Percentiles rank a stretch among this genome's conserved stretches.
Evolutionary conservation across 2,113 vertebrate genomes (phyloP).

Genomic region (Zapornia atra): DNA sequence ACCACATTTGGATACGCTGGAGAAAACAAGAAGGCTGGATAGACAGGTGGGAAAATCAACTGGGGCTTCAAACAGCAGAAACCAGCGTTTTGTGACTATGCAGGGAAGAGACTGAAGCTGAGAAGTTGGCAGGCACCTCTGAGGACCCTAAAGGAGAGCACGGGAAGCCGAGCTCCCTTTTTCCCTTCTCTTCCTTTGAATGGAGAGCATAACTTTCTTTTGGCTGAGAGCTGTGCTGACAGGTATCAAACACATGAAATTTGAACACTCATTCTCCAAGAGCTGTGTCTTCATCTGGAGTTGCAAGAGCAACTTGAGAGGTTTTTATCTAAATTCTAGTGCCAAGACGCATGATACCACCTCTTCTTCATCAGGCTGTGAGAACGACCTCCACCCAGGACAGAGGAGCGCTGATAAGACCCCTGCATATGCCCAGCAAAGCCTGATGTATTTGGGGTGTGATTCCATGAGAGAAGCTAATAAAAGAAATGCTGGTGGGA

Average conservation of each 20-base stretch:
- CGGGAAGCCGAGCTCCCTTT: neutral
- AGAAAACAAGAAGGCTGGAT: neutral
- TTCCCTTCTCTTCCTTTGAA: neutral
- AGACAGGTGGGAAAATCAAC: neutral
- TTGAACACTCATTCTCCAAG: neutral
- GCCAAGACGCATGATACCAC: fast-evolving
- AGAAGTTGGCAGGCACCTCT: neutral
- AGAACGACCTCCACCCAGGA: neutral
- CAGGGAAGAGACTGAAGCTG: neutral
- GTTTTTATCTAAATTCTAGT: neutral
- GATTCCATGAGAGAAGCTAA: neutral
- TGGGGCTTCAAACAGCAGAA: neutral
- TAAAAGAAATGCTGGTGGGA: neutral
- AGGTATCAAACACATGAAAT: neutral
- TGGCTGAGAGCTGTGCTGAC: conserved; percentile 5
- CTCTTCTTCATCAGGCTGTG: neutral
- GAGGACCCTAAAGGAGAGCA: neutral
- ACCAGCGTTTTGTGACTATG: neutral
- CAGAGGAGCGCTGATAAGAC: no score
- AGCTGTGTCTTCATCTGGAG: neutral
- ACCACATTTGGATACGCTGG: neutral
- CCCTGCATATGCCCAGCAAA: neutral
- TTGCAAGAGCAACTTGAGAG: neutral
- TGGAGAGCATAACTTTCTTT: neutral
- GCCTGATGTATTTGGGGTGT: neutral